Base-by-base conservation (phyloP, 1,140 invertebrate genomes). In the Anthonomus grandis region DNA sequence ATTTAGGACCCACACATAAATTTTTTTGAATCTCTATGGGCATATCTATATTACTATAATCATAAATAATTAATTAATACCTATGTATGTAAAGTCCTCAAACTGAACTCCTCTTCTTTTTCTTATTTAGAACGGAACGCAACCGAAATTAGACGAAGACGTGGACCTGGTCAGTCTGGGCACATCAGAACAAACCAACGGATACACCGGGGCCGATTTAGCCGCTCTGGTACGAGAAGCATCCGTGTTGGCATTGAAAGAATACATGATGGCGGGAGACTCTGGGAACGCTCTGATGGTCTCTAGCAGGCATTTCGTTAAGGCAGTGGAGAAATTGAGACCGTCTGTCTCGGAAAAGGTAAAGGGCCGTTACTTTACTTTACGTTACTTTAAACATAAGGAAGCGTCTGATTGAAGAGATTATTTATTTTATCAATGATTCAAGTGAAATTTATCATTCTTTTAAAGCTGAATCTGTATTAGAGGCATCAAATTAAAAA, bases 141-240 rank as follows among this genome's bases (percentile, higher is more conserved):
- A 79, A 67, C 93, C 92, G 3, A 76, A 76, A 64, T 72, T 97
- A 42, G 79, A 81, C 0, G 74, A 79, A 1, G 91, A 95, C 75
- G 89, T 97, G 0, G 76, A 89, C 68, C 75, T 97, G 19, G 75
- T 85, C 52, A 76, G 78, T 21, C 76, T 97, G 34, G 83, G 77
- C 2, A 73, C 68, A 34, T 85, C 88, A 36, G 71, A 69, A 3
- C 70, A 83, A 39, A 91, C 89, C 52, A 80, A 90, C 25, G 86
- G 89, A 22, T 95, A 86, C 62, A 93, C 91, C 1, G 95, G 95
- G 47, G 95, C 95, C 12, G 96, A 98, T 80, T 77, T 98, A 25
- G 86, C 89, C 13, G 89, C 91, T 18, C 74, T 96, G 18, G 82
- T 95, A 0, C 80, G 87, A 62, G 90, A 94, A 75, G 90, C 94